Evolutionary conservation across 2,797 vertebrate genomes (phyloP).

Genomic region (Cossypha niveicapilla): DNA sequence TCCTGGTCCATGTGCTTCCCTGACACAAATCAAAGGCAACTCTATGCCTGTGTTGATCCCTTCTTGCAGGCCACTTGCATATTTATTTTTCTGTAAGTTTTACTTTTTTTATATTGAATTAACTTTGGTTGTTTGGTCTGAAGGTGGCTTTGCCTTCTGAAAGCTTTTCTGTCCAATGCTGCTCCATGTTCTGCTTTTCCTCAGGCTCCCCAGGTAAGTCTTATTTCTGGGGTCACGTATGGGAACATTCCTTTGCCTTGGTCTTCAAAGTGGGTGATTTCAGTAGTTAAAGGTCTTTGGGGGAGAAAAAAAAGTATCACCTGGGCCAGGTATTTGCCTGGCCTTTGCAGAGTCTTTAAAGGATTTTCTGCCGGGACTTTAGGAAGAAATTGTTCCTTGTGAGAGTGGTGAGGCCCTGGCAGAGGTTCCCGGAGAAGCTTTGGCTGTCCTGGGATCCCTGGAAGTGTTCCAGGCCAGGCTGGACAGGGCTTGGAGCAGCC

Average conservation of each 20-base stretch:
- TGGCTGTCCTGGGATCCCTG: background rate
- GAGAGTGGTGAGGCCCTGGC: background rate
- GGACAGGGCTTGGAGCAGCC: background rate
- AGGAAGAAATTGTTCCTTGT: background rate
- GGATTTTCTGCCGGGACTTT: background rate
- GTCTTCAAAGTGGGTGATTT: background rate
- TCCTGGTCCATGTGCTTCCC: background rate
- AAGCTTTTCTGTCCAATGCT: background rate
- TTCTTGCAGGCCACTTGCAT: fast-evolving
- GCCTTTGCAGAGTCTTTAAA: background rate
- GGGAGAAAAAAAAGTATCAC: background rate
- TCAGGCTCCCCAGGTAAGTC: background rate
- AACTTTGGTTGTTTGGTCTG: background rate
- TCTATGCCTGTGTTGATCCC: background rate
- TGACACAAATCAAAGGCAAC: background rate
- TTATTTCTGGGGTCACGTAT: fast-evolving
- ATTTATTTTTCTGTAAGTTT: background rate
- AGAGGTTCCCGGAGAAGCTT: background rate
- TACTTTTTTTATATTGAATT: background rate
- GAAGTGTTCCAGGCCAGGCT: background rate
- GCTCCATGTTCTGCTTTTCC: background rate
- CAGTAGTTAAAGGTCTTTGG: background rate
- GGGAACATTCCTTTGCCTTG: background rate
- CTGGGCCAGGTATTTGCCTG: background rate
- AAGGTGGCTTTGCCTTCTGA: background rate